Percentiles rank a stretch among this genome's conserved stretches.
Evolutionary conservation across 2,113 vertebrate genomes (phyloP).

Genomic region (Sorex fumeus): DNA sequence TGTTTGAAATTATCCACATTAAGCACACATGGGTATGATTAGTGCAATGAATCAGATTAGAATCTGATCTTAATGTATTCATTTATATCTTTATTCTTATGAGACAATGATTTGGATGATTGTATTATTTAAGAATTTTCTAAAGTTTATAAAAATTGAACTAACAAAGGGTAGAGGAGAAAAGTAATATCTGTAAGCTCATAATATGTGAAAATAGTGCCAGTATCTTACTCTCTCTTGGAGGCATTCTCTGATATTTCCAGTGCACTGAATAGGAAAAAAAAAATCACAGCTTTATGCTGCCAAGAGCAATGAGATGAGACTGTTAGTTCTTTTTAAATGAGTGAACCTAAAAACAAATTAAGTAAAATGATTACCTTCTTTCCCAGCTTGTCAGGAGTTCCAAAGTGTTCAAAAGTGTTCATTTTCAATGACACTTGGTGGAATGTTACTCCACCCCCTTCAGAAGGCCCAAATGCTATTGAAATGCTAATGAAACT

Average conservation of each 20-base stretch:
- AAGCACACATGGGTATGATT: conserved; percentile 57
- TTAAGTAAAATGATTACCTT: conserved; percentile 71
- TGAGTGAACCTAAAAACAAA: conserved; percentile 59
- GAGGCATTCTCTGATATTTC: background rate
- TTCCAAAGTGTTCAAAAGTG: conserved; percentile 6
- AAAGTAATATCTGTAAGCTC: background rate
- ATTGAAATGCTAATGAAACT: conserved; percentile 61
- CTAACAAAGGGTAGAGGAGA: background rate
- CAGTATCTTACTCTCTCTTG: background rate
- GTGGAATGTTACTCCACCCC: conserved; percentile 12
- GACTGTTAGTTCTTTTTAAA: conserved; percentile 67
- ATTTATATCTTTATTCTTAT: conserved; percentile 42
- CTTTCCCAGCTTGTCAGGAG: conserved; percentile 36
- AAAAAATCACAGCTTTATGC: conserved; percentile 35
- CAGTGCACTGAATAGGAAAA: conserved; percentile 69
- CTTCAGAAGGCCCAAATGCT: conserved; percentile 3
- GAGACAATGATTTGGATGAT: conserved; percentile 49
- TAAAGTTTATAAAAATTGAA: conserved; percentile 45
- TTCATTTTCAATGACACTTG: conserved; percentile 49
- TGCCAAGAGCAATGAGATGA: conserved; percentile 49
- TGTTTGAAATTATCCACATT: conserved; percentile 68
- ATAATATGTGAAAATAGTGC: conserved; percentile 48
- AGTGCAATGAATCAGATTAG: conserved; percentile 35
- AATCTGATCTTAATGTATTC: conserved; percentile 51
- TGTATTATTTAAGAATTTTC: conserved; percentile 66